Conservation (phyloP, 37 sponge, comb jelly and placozoan genomes). For the Eunapius fragilis region DNA sequence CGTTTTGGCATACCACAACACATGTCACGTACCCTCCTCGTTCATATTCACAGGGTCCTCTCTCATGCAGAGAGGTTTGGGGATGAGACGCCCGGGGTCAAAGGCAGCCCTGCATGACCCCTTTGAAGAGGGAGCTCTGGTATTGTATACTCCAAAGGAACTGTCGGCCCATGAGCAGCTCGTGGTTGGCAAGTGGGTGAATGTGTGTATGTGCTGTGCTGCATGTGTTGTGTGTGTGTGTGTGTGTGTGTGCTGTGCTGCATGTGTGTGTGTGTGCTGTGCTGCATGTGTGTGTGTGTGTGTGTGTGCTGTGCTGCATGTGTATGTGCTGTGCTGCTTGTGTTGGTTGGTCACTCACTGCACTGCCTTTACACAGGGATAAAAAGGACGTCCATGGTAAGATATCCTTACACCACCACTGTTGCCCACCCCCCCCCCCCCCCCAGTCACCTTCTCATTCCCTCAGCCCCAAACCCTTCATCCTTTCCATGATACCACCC, state of each 20-base stretch:
- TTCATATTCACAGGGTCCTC: background rate
- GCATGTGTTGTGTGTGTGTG: no score
- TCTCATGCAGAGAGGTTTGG: background rate
- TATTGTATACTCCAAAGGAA: conserved; percentile 81
- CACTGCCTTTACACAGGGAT: background rate
- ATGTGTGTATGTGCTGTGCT: background rate
- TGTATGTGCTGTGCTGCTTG: no score
- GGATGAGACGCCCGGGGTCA: conserved; percentile 72
- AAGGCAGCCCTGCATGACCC: conserved; percentile 89
- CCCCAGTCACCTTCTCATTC: no score
- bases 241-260: background rate
- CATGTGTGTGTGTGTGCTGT: background rate
- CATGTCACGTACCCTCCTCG: no score
- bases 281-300: conserved; percentile 20
- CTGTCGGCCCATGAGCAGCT: conserved; percentile 90
- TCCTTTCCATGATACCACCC: no score
- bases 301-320: background rate
- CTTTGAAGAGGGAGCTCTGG: conserved; percentile 87
- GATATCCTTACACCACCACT: background rate
- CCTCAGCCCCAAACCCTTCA: no score
- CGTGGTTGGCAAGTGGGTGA: conserved; percentile 32
- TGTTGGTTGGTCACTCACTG: background rate
- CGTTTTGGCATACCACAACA: background rate
- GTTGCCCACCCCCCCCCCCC: background rate
- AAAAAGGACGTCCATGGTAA: conserved; percentile 70